Evolutionary conservation across 1,140 invertebrate genomes (phyloP), one percentile per base, ranked within the genome.

Genomic region (Caenorhabditis briggsae): DNA sequence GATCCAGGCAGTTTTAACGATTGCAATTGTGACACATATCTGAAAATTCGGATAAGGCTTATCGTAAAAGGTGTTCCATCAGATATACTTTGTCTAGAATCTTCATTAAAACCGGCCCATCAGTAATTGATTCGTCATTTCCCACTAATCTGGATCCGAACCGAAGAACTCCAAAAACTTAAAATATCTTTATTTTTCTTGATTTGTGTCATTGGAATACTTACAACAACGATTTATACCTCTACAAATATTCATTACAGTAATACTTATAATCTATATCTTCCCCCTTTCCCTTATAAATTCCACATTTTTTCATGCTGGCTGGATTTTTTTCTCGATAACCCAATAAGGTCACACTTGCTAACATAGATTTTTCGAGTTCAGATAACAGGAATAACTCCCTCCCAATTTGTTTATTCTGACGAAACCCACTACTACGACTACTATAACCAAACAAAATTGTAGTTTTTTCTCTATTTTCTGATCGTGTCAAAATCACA

Each of bases 401-500:
- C 56, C n/a, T 58, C n/a, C 56, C 8, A n/a, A 8, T 0, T 58
- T 18, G n/a, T 5, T 58, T 58, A 18, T n/a, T 8, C 12, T n/a
- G 20, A n/a, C 23, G 9, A 61, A 12, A 61, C 7, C n/a, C 20
- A 61, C 23, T 61, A 58, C n/a, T 61, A 61, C 23, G 18, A 61
- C 59, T 61, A 25, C 23, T 33, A 61, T 25, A 46, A 70, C 5
- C 11, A 70, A 70, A 43, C 33, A 70, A 43, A 46, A 25, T 43
- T 70, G 16, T 70, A 46, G 41, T 70, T 46, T 46, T 46, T 46
- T 70, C 9, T 20, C n/a, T 46, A 33, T 20, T 25, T 61, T 61
- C n/a, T 8, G 20, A 61, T 70, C 64, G 64, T 11, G n/a, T n/a
- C n/a, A 25, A 70, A 70, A 78, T 78, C 70, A 50, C 70, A 78